Evolutionary conservation across 2,113 vertebrate genomes (phyloP), one percentile per base, ranked within the genome.

Genomic region (Symphodus melops): DNA sequence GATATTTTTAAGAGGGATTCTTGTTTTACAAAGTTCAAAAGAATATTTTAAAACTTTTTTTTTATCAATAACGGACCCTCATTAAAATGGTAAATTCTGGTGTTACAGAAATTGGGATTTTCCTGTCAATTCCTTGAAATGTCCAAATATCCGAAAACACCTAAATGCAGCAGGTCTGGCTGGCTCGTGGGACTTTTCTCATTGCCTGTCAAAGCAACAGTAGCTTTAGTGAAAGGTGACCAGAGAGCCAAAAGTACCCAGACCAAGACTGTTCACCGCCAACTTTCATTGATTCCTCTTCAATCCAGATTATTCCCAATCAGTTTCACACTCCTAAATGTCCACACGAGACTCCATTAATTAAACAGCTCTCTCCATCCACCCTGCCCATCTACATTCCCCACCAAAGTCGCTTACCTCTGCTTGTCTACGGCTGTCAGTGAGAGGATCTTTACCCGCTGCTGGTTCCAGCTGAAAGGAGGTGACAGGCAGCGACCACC

Each of bases 401-500:
- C 68, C 33, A 20, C 21, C 28, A 52, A 44, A 25, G 63, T 67
- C 74, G 72, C 79, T 82, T 82, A 94, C 92, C 93, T 91, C 46
- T 65, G 81, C 41, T 77, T 19, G 83, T 77, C 76, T 75, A 51
- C 28, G 89, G 89, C 51, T 57, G 72, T 86, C 75, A 67, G 79
- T 42, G 82, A 75, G 82, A 75, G 57, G 41, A 33, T 25, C 5
- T 66, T 8, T 28, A 33, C 17, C 55, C 57, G 84, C 87, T 75
- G 71, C 79, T 84, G 81, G 83, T 61, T 88, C 75, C 87, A 79
- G 90, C 46, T 88, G 69, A 68, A 49, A 33, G 13, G 60, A 49
- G 41, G 41, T 53, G 65, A 59, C 62, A 9, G 41, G 8, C 52
- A 12, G 11, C 33, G 41, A 54, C 80, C 58, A 14, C 57, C 71